Evolutionary conservation across 2,113 vertebrate species (phyloP).

Genomic region (Oncorhynchus kisutch): DNA sequence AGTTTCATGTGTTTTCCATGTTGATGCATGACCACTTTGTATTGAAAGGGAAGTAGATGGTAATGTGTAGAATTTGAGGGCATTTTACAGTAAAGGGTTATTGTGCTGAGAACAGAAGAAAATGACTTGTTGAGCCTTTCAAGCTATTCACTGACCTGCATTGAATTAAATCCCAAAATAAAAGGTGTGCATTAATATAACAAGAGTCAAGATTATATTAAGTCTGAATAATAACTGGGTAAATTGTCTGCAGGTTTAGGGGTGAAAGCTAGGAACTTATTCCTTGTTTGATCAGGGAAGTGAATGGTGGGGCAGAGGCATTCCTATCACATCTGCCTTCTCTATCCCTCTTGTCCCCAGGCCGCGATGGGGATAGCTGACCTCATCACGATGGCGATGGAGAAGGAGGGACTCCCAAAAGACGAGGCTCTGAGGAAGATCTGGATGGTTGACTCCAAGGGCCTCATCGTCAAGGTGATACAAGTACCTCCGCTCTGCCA

Average conservation of each 20-base stretch:
- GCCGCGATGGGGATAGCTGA: conserved; percentile 96
- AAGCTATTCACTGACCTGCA: background rate
- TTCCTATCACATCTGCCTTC: background rate
- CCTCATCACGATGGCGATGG: conserved; percentile 92
- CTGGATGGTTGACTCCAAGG: conserved; percentile 99
- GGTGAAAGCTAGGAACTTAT: background rate
- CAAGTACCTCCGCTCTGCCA: background rate
- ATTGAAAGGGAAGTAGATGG: background rate
- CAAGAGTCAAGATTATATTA: background rate
- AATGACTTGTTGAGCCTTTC: background rate
- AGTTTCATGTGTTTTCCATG: background rate
- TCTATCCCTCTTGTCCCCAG: conserved; percentile 60
- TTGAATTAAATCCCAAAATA: background rate
- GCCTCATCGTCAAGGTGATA: conserved; percentile 92
- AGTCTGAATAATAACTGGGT: background rate
- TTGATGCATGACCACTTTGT: background rate
- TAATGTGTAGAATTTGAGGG: background rate
- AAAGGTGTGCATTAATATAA: background rate
- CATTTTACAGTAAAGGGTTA: background rate
- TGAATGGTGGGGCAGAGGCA: background rate
- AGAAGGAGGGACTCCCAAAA: conserved; percentile 84
- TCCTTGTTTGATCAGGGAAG: conserved; percentile 3
- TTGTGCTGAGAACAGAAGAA: background rate
- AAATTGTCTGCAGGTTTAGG: background rate
- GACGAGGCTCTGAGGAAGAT: conserved; percentile 83